Evolutionary conservation across 2,113 vertebrate species (phyloP).

Genomic region (Pavo muticus): DNA sequence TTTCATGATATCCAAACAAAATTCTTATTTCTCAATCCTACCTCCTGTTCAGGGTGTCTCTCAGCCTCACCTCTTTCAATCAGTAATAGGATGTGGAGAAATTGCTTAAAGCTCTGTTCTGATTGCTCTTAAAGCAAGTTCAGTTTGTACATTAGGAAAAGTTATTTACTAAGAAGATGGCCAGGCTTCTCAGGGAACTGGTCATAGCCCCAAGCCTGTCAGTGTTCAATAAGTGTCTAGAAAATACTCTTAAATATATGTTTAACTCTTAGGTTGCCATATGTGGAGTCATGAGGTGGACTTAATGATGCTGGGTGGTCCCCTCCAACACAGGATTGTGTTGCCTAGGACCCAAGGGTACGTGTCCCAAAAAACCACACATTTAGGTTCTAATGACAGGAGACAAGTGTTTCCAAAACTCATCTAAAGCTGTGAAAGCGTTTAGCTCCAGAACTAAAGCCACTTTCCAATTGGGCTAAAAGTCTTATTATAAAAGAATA

Average conservation of each 20-base stretch:
- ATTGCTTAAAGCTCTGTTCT: not conserved
- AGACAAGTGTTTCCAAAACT: not conserved
- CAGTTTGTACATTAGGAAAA: not conserved
- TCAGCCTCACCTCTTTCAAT: not conserved
- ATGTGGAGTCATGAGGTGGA: not conserved
- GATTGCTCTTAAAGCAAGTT: not conserved
- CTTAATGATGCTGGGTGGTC: not conserved
- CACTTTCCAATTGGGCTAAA: not conserved
- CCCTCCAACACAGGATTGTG: not conserved
- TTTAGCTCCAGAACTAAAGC: not conserved
- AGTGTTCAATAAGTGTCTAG: not conserved
- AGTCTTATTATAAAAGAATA: not conserved
- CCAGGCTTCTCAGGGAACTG: not conserved
- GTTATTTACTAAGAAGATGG: not conserved
- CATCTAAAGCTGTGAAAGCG: not conserved
- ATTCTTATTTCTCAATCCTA: not conserved
- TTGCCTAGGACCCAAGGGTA: not conserved
- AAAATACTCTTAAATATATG: not conserved
- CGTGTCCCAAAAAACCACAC: not conserved
- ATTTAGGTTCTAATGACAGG: not conserved
- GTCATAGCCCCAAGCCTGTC: not conserved
- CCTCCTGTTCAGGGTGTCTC: not conserved
- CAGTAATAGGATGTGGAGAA: not conserved
- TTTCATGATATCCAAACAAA: not conserved
- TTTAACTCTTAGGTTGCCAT: not conserved